Evolutionary conservation across 2,113 vertebrate species (phyloP).

Genomic region (Hippocampus guttulatus): DNA sequence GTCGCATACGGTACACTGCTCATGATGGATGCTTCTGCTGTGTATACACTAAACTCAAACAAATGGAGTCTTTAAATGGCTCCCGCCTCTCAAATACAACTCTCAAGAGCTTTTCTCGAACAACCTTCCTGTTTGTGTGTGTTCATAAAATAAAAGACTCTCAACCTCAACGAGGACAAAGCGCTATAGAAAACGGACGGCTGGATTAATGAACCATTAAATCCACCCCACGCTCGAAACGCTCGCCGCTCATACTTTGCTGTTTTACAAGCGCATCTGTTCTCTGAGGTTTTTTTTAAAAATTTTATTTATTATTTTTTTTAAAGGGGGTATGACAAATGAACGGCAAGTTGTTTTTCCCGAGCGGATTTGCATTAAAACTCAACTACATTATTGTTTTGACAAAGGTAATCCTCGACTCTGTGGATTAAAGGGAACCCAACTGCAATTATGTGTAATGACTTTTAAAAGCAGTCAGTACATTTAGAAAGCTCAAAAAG

Average conservation of each 20-base stretch:
- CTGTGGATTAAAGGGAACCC: slow-evolving; percentile 4
- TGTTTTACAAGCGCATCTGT: background rate
- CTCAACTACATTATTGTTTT: slow-evolving; percentile 1
- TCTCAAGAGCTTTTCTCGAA: background rate
- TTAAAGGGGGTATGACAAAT: background rate
- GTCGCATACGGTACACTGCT: too few relatives aligned
- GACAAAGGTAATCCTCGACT: slow-evolving; percentile 10
- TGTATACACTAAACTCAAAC: background rate
- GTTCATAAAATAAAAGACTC: background rate
- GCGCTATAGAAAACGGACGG: background rate
- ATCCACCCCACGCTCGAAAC: background rate
- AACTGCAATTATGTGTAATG: slow-evolving; percentile 2
- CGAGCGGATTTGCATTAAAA: slow-evolving; percentile 9
- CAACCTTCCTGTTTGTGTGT: background rate
- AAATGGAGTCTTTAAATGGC: too few relatives aligned
- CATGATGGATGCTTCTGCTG: too few relatives aligned
- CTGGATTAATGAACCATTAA: background rate
- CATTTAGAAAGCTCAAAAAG: background rate
- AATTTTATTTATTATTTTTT: background rate
- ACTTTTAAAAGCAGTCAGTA: background rate
- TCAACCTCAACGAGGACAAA: background rate
- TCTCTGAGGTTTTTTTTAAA: background rate
- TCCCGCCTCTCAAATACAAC: background rate
- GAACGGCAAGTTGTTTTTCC: background rate
- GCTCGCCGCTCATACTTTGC: slow-evolving; percentile 26